phyloP scores from a whole-genome alignment of 2,888 invertebrate genomes.

The Nemurella pictetii region DNA sequence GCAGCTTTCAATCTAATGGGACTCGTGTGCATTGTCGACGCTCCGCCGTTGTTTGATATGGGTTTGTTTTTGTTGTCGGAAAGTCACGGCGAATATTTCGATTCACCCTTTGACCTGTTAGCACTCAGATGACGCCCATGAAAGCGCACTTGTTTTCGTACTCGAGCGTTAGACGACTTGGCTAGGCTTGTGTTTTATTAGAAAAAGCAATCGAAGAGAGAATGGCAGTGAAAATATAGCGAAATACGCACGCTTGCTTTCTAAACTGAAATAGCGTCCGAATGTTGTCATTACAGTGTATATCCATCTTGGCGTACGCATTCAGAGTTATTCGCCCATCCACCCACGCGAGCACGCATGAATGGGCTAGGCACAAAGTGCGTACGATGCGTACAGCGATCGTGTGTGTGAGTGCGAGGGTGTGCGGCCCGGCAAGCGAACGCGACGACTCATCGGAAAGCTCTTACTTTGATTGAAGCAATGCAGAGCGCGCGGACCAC shows the following conservation, averaged over 20 bases:
- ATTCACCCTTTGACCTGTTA: background rate
- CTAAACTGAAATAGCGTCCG: too few relatives aligned
- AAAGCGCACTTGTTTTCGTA: background rate
- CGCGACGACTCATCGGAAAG: background rate
- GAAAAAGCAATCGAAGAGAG: background rate
- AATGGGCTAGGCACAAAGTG: background rate
- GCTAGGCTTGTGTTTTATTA: background rate
- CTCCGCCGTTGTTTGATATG: background rate
- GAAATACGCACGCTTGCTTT: too few relatives aligned
- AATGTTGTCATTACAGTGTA: background rate
- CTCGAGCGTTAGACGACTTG: too few relatives aligned
- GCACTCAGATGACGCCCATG: background rate
- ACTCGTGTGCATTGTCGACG: background rate
- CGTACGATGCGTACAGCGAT: constrained; percentile 1
- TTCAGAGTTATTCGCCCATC: background rate
- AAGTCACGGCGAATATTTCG: background rate
- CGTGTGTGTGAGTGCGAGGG: background rate
- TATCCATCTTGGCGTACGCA: background rate
- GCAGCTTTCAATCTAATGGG: background rate
- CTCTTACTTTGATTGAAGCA: constrained; percentile 13
- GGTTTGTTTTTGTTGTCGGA: background rate
- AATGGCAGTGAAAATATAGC: background rate
- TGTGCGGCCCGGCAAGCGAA: background rate
- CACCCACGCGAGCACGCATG: constrained; percentile 1
- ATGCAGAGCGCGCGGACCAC: background rate